Evolutionary conservation across 2,113 vertebrate genomes (phyloP).

Genomic region (Oxyruncus cristatus): DNA sequence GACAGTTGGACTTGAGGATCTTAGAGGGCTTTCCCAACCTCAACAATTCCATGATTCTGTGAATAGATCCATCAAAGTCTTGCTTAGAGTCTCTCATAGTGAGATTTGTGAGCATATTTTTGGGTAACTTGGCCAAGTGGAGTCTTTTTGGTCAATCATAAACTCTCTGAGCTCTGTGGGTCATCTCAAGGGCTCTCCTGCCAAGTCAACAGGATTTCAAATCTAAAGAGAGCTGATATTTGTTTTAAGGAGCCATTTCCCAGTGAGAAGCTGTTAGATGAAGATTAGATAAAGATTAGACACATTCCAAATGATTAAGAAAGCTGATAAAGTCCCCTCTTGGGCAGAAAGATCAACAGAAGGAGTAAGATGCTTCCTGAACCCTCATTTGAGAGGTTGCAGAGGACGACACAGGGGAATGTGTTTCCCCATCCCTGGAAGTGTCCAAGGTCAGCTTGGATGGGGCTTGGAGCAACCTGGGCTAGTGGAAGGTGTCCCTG

Average conservation of each 20-base stretch:
- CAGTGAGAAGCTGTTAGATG: accelerated
- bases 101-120: accelerated
- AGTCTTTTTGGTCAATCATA: neutral
- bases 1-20: accelerated
- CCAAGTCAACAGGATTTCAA: neutral
- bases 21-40: neutral
- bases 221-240: neutral
- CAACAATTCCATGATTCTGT: neutral
- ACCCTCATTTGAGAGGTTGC: neutral
- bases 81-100: neutral
- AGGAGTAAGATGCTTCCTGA: neutral
- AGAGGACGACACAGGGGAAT: neutral
- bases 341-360: neutral
- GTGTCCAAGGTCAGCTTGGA: neutral
- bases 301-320: neutral
- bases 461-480: neutral
- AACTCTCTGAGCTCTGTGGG: neutral
- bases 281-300: neutral
- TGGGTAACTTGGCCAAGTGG: neutral
- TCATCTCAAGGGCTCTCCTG: neutral
- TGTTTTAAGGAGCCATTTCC: neutral
- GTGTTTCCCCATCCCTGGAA: neutral
- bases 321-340: neutral
- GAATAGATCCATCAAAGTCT: neutral
- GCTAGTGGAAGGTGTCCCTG: neutral